phyloP scores from a whole-genome alignment of 2,113 vertebrate species.

The Pterocles orientalis region DNA sequence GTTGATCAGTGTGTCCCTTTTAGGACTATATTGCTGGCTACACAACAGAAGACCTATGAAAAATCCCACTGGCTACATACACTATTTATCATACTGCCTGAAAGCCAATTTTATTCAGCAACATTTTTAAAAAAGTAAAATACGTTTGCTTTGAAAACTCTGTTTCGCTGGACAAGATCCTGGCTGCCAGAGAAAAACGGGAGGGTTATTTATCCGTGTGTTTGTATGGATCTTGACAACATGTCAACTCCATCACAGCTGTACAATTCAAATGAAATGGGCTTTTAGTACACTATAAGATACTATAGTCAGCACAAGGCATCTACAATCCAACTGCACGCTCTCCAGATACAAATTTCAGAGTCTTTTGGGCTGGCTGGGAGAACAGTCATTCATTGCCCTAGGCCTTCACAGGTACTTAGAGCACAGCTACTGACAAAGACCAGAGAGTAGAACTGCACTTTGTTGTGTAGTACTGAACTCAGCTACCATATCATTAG shows the following conservation, averaged over 20 bases:
- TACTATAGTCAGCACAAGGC: background rate
- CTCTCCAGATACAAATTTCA: background rate
- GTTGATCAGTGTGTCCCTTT: background rate
- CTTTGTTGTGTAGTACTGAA: background rate
- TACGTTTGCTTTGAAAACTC: background rate
- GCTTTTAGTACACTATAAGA: background rate
- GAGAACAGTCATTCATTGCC: background rate
- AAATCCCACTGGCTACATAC: background rate
- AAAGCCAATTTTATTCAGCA: background rate
- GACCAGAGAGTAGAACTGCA: background rate
- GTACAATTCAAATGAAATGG: background rate
- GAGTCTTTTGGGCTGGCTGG: background rate
- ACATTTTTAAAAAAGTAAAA: background rate
- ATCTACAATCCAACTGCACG: background rate
- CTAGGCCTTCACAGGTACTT: background rate
- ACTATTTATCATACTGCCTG: background rate
- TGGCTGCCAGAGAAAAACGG: background rate
- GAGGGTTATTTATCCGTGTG: background rate
- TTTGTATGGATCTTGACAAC: background rate
- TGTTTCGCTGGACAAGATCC: background rate
- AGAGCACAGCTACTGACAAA: background rate
- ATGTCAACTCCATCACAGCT: background rate
- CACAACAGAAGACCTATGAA: background rate
- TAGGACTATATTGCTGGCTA: background rate
- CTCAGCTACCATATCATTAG: background rate